Percentiles rank a stretch among this genome's conserved stretches.
Evolutionary conservation across 2,113 vertebrate genomes (phyloP).

Genomic region (Glareola pratincola): DNA sequence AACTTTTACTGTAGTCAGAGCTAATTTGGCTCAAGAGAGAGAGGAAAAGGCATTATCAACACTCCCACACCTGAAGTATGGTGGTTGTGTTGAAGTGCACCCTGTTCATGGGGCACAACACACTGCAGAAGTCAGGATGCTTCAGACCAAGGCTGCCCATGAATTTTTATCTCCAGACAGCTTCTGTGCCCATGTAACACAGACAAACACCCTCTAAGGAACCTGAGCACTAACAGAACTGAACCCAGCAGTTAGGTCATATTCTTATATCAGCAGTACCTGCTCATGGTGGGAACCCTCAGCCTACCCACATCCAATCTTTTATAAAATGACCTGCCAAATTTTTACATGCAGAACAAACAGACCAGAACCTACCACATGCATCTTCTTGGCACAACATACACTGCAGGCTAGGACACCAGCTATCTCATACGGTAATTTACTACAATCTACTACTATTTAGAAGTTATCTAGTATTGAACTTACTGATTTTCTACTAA

Average conservation of each 20-base stretch:
- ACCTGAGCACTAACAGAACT: neutral
- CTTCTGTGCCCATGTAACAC: neutral
- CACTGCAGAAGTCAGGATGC: neutral
- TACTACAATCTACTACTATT: neutral
- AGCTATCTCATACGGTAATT: neutral
- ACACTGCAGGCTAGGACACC: no score
- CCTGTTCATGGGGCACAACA: neutral
- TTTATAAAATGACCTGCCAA: neutral
- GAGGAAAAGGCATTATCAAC: neutral
- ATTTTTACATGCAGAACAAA: neutral
- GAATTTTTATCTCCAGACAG: neutral
- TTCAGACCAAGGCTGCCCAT: neutral
- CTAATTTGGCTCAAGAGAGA: neutral
- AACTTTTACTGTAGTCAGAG: neutral
- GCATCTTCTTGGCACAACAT: neutral
- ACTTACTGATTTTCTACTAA: neutral
- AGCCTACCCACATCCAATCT: neutral
- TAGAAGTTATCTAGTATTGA: neutral
- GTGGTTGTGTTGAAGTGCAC: neutral
- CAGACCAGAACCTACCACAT: neutral
- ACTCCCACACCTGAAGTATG: neutral
- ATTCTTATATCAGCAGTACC: neutral
- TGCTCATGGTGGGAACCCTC: neutral
- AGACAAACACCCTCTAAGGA: neutral
- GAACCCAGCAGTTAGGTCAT: fast-evolving